These are phyloP conservation scores for Chelmon rostratus DNA, from an alignment of 2,797 vertebrate species.

Conservation along the genomic window DNA sequence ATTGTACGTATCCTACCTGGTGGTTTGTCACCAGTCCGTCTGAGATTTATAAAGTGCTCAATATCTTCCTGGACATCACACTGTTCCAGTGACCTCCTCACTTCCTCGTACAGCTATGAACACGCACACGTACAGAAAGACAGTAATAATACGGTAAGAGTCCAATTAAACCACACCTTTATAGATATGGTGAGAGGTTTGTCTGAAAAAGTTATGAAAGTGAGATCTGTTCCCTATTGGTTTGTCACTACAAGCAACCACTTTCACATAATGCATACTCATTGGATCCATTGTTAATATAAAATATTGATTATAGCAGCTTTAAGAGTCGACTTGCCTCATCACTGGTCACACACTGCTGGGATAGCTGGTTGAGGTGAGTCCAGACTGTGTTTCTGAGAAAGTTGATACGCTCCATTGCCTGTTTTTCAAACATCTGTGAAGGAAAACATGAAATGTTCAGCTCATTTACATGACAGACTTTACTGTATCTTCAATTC, in stretches of 20 bases:
- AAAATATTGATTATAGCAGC: neutral
- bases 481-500: neutral
- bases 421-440: constrained; percentile 92
- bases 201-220: neutral
- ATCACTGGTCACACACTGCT: constrained; percentile 92
- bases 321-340: constrained; percentile 81
- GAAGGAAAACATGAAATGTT: neutral
- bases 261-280: neutral
- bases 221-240: neutral
- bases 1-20: constrained; percentile 85
- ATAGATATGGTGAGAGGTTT: neutral
- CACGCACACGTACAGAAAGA: constrained; percentile 13
- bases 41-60: constrained; percentile 91
- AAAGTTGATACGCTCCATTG: constrained; percentile 90
- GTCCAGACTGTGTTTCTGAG: constrained; percentile 93
- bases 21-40: constrained; percentile 89
- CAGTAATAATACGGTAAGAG: constrained; percentile 15
- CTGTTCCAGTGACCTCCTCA: constrained; percentile 92
- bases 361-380: constrained; percentile 95
- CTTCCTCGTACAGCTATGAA: constrained; percentile 93
- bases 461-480: neutral
- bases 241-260: neutral
- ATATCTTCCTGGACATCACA: constrained; percentile 94
- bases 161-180: neutral
- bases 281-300: neutral